Conservation (phyloP, 2,113 vertebrate species). For the Melanotaenia duboulayi region DNA sequence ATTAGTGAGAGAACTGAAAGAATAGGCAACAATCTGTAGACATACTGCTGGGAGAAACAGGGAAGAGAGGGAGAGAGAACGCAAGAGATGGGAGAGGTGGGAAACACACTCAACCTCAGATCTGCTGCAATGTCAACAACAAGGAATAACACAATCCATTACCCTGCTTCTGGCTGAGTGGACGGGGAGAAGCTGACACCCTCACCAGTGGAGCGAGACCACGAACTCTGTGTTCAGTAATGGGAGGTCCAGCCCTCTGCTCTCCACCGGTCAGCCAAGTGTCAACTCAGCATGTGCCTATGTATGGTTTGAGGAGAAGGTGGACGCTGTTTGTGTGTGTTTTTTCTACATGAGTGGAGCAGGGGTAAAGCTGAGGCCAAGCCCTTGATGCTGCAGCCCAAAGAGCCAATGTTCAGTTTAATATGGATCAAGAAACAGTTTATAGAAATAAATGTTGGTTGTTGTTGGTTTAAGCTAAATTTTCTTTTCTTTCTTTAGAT, state of each 20-base stretch:
- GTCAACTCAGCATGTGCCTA: conserved; percentile 61
- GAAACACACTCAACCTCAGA: conserved; percentile 45
- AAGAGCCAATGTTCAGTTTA: background rate
- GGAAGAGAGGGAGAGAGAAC: background rate
- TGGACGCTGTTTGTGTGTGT: conserved; percentile 1
- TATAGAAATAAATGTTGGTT: background rate
- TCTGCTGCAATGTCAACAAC: conserved; percentile 65
- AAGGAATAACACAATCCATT: conserved; percentile 78
- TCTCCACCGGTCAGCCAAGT: conserved; percentile 63
- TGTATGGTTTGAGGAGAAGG: conserved; percentile 18
- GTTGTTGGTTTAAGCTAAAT: background rate
- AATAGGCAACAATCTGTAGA: conserved; percentile 7
- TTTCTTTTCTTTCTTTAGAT: background rate
- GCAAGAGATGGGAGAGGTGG: conserved; percentile 11
- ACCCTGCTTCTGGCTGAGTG: conserved; percentile 64
- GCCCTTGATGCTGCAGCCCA: conserved; percentile 3
- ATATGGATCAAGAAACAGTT: background rate
- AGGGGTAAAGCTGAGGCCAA: conserved; percentile 32
- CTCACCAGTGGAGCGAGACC: conserved; percentile 64
- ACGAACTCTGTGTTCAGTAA: conserved; percentile 68
- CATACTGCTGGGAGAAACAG: conserved; percentile 5
- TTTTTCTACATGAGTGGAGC: conserved; percentile 30
- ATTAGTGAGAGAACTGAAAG: conserved; percentile 6
- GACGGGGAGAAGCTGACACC: conserved; percentile 64
- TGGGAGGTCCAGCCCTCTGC: conserved; percentile 67